Evolutionary conservation across 2,797 vertebrate species (phyloP), one percentile per base, ranked within the genome.

Genomic region (Rhadinocentrus ornatus): DNA sequence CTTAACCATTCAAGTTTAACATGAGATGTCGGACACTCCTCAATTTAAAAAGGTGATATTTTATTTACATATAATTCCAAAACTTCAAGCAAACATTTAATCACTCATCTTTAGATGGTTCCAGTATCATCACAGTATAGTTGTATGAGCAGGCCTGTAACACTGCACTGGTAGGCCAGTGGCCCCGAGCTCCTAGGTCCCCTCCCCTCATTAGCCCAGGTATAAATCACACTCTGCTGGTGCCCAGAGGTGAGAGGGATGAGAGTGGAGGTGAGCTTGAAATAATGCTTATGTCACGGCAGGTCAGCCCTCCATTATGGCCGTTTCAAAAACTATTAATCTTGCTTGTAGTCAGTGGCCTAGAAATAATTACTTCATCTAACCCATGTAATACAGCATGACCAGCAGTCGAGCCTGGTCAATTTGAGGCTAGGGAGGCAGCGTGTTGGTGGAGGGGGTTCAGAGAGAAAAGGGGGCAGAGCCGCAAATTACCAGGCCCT

Each of bases 241-340:
- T 94, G 94, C 94, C 95, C 94, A 95, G 95, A 95, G 95, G 95
- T 96, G 96, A 95, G 91, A 93, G 85, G 95, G 95, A 96, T 93
- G 95, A 95, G 95, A 95, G 93, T 69, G 88, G 94, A 93, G 92
- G 95, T 95, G 96, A 97, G 95, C 94, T 95, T 96, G 95, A 95
- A 94, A 95, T 96, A 97, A 97, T 95, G 95, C 93, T 93, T 93
- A 94, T 95, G 96, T 93, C 95, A 94, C 89, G 89, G 91, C 92
- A 86, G 95, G 96, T 96, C 96, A 96, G 95, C 85, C 93, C 94
- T 96, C 96, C 95, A 97, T 97, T 97, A 97, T 74, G 94, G 93
- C 91, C 93, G 91, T 95, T 96, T 96, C 94, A 94, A 96, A 96
- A 96, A 95, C 95, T 94, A 97, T 98, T 97, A 94, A 96, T 98